Base-by-base conservation (phyloP, 1,140 invertebrate species). In the Leptoteleia sp. region DNA sequence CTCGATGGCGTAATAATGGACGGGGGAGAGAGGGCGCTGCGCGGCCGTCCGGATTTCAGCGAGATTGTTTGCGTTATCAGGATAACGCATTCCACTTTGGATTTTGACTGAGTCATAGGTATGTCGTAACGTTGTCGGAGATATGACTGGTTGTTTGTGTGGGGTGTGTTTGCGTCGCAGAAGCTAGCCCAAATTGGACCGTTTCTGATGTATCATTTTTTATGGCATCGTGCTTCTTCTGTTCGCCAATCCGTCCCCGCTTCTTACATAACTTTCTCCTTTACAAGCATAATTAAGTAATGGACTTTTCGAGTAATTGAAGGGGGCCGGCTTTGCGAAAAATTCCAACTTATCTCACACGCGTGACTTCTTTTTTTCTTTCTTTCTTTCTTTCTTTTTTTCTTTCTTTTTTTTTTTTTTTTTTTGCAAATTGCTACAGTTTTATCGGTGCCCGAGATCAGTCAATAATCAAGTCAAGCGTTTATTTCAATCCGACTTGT, bases 71-170 rank as follows among this genome's bases (percentile, higher is more conserved):
- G 57, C 29, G 35, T 79, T 79, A 72, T 67, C 76, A 50, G 29
- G 67, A 67, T 67, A 71, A 59, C 50, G 42, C 52, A 67, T 67
- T 67, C 61, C 54, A 54, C 61, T 67, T 67, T 38, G 43, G 47
- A 76, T 52, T 78, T 68, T 59, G 62, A 57, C 62, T 76, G 67
- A 78, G 67, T 78, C 76, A 78, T 70, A 65, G 73, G 65, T 70
- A 76, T 62, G 76, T 72, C 61, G 45, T 72, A 65, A 65, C 40
- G 25, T 70, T 64, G 64, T 42, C 19, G 31, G 25, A 38, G 55
- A 71, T 71, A 71, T 73, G 47, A 38, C 47, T 50, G 42, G 25
- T 52, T 76, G 25, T 68, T 35, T 67, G 54, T 67, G 61, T 48
- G n/a, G 52, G 9, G 52, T 52, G 31, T 40, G 61, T 42, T 64